Evolutionary conservation across 2,888 invertebrate species (phyloP).

Genomic region (Lathronympha strigana): DNA sequence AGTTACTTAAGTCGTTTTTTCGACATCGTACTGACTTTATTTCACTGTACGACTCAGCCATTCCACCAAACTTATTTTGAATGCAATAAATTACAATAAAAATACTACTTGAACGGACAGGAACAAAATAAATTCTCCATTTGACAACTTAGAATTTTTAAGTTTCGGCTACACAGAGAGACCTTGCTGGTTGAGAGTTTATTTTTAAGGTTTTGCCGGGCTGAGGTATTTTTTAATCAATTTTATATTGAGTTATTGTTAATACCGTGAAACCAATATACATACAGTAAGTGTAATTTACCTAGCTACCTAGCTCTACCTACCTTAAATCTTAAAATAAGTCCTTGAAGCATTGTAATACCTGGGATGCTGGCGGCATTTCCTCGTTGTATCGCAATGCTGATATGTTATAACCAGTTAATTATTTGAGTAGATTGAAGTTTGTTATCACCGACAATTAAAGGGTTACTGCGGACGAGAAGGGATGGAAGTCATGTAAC

Average conservation of each 20-base stretch:
- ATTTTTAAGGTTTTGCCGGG: neutral
- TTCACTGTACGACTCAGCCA: conserved; percentile 15
- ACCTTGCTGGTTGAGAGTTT: neutral
- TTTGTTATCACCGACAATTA: too few relatives aligned
- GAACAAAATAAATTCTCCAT: conserved; percentile 60
- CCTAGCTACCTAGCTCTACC: too few relatives aligned
- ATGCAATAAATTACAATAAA: conserved; percentile 44
- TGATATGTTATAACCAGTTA: too few relatives aligned
- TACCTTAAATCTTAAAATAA: too few relatives aligned
- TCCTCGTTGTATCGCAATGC: too few relatives aligned
- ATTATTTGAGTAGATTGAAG: too few relatives aligned
- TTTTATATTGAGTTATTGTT: neutral
- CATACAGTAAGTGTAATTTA: too few relatives aligned
- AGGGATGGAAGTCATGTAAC: too few relatives aligned
- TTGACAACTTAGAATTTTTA: conserved; percentile 53
- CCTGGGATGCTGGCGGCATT: too few relatives aligned
- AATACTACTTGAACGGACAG: conserved; percentile 40
- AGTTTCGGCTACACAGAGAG: conserved; percentile 4
- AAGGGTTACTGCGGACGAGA: too few relatives aligned
- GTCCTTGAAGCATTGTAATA: too few relatives aligned
- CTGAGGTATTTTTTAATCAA: neutral
- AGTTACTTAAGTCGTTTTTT: neutral
- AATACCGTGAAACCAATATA: too few relatives aligned
- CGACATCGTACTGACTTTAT: conserved; percentile 1
- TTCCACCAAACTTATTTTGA: conserved; percentile 39